These are phyloP conservation scores for Molothrus ater DNA, from an alignment of 2,797 vertebrate genomes.

Conservation along the genomic window DNA sequence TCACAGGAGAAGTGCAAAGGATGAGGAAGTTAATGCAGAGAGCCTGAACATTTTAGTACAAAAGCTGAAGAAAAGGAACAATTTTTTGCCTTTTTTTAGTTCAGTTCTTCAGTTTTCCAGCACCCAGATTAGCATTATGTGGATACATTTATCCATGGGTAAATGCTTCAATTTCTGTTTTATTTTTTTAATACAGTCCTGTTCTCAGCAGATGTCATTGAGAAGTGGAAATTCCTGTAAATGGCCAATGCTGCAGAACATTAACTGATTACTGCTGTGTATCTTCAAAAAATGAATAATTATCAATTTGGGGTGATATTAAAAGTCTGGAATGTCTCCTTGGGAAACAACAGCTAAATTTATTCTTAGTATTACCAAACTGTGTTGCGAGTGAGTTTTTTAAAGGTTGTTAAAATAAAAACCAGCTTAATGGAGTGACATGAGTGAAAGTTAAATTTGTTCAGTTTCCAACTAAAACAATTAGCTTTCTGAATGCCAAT, in stretches of 20 bases:
- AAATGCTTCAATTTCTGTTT: not conserved
- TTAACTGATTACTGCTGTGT: not conserved
- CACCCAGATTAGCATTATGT: not conserved
- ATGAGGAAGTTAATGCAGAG: not conserved
- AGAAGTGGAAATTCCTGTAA: not conserved
- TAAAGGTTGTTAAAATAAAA: not conserved
- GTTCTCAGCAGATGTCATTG: not conserved
- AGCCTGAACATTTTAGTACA: not conserved
- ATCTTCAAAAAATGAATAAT: not conserved
- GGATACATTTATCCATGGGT: not conserved
- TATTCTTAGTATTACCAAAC: not conserved
- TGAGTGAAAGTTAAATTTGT: not conserved
- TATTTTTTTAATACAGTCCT: not conserved
- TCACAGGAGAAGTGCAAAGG: not conserved
- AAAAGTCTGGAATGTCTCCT: not conserved
- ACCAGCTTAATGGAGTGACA: not conserved
- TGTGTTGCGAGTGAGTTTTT: not conserved
- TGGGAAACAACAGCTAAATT: not conserved
- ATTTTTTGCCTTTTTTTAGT: not conserved
- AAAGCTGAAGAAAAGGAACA: not conserved
- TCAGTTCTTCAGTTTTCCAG: not conserved
- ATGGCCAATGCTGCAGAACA: not conserved
- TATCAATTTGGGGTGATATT: not conserved
- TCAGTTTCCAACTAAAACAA: not conserved
- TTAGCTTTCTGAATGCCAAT: not conserved